Evolutionary conservation across 2,113 vertebrate species (phyloP).

Genomic region (Polypterus bichir): DNA sequence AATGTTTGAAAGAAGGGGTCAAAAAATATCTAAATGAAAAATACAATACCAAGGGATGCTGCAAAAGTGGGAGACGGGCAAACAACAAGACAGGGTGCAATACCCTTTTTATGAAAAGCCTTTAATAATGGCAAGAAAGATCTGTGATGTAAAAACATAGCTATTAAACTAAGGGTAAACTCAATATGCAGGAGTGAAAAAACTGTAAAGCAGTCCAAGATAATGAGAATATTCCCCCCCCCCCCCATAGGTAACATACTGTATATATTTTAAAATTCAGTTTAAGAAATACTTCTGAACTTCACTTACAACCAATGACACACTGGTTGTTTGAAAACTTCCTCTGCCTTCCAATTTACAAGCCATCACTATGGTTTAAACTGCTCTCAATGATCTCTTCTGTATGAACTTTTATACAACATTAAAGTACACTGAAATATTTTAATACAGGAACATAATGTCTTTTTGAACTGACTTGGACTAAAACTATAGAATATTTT

Average conservation of each 20-base stretch:
- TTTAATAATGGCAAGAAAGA: not conserved
- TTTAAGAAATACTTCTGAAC: no score
- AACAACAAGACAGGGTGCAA: no score
- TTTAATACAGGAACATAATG: conserved; percentile 52
- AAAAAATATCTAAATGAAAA: no score
- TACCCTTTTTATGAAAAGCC: not conserved
- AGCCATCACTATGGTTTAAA: conserved; percentile 45
- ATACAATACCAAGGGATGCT: no score
- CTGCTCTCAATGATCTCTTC: conserved; percentile 44
- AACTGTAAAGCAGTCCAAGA: not conserved
- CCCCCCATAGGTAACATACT: no score
- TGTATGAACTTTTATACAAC: conserved; percentile 53
- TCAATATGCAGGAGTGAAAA: not conserved
- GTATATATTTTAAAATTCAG: no score
- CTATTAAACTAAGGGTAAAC: not conserved
- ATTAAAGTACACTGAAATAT: conserved; percentile 60
- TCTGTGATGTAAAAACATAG: not conserved
- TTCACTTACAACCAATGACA: no score
- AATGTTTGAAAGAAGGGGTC: no score
- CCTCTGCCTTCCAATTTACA: conserved; percentile 21
- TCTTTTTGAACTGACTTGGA: conserved; percentile 58
- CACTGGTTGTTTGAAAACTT: no score
- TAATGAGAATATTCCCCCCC: no score
- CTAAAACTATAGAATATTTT: conserved; percentile 60
- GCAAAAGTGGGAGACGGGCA: no score